Evolutionary conservation across 1,140 invertebrate species (phyloP).

Genomic region (Drosophila dunni): DNA sequence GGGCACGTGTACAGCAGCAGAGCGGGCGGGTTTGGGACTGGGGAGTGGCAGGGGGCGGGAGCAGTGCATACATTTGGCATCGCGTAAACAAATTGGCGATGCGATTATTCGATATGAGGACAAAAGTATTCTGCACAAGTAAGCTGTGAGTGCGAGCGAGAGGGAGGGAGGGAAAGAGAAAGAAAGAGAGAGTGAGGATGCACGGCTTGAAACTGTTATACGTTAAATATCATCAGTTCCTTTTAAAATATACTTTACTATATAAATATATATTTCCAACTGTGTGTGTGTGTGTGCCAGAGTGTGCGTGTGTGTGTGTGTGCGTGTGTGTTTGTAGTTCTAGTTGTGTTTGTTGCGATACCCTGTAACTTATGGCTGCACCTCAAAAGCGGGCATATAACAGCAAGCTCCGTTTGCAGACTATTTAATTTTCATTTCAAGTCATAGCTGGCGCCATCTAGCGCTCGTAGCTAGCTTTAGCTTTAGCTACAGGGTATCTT

Average conservation of each 20-base stretch:
- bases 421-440: background rate
- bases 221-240: constrained; percentile 73
- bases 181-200: background rate
- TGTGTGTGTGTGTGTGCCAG: constrained; percentile 8
- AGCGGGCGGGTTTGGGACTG: too few relatives aligned
- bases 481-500: background rate
- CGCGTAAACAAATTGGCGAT: constrained; percentile 83
- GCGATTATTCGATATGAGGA: constrained; percentile 83
- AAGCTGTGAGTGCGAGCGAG: constrained; percentile 21
- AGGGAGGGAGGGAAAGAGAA: background rate
- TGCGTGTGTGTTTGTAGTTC: constrained; percentile 25
- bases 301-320: constrained; percentile 23
- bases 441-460: background rate
- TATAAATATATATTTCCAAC: constrained; percentile 22
- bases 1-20: constrained; percentile 18
- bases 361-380: background rate
- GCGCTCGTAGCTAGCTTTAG: background rate
- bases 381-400: background rate
- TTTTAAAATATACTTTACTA: constrained; percentile 47
- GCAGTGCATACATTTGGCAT: constrained; percentile 82
- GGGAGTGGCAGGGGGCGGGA: constrained; percentile 25
- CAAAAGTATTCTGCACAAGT: constrained; percentile 80
- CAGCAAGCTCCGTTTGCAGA: background rate
- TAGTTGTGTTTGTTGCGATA: constrained; percentile 44
- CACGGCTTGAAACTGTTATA: constrained; percentile 38